These are phyloP conservation scores for Leptoclinus maculatus DNA, from an alignment of 2,797 vertebrate genomes.

Conservation along the genomic window DNA sequence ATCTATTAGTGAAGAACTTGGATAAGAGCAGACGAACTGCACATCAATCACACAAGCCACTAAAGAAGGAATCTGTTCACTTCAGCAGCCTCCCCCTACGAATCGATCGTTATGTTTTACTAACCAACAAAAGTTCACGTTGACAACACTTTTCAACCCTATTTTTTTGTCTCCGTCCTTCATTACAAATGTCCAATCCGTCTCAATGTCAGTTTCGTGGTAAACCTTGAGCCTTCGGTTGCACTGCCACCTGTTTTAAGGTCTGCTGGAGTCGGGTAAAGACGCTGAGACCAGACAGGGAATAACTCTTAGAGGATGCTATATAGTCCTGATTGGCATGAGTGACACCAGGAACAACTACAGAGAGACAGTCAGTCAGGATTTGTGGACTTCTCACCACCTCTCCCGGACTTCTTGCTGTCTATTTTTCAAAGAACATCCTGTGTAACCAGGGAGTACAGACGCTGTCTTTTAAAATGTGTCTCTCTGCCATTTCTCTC, in stretches of 20 bases:
- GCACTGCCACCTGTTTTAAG: slow-evolving; percentile 19
- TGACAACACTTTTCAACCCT: too few species aligned
- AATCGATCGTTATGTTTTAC: too few species aligned
- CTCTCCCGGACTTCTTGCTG: slow-evolving; percentile 39
- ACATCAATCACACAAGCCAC: too few species aligned
- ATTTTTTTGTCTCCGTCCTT: not conserved
- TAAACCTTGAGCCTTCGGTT: not conserved
- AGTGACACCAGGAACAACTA: slow-evolving; percentile 41
- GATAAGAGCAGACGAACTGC: too few species aligned
- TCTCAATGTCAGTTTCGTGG: not conserved
- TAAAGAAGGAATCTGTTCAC: too few species aligned
- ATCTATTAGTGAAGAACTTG: too few species aligned
- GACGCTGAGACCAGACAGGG: slow-evolving; percentile 2
- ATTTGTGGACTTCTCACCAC: slow-evolving; percentile 52
- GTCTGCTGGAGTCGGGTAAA: slow-evolving; percentile 11
- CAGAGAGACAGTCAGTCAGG: slow-evolving; percentile 37
- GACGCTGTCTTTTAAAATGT: slow-evolving; percentile 53
- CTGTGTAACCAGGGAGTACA: slow-evolving; percentile 10
- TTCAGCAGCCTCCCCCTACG: too few species aligned
- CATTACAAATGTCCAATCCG: not conserved
- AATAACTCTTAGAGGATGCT: slow-evolving; percentile 7
- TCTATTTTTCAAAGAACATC: slow-evolving; percentile 51
- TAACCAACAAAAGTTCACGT: too few species aligned
- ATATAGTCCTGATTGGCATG: not conserved
- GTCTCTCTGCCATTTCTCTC: slow-evolving; percentile 48